Evolutionary conservation across 2,888 invertebrate species (phyloP).

Genomic region (Antheraea yamamai): DNA sequence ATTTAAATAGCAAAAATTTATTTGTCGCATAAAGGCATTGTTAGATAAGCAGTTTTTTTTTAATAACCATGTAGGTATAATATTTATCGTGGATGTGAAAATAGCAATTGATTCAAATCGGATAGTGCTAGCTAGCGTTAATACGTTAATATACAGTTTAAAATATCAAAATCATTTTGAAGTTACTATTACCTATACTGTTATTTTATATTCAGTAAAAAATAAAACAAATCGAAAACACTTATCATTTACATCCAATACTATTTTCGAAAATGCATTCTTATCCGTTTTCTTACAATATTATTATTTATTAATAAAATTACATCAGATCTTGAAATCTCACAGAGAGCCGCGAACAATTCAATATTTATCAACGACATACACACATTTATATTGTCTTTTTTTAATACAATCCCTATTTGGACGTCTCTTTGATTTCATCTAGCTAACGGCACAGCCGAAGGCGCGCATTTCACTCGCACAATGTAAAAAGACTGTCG

Average conservation of each 20-base stretch:
- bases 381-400: slow-evolving; percentile 71
- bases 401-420: slow-evolving; percentile 65
- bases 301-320: slow-evolving; percentile 12
- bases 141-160: too few species aligned
- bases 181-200: background rate
- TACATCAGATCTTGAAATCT: slow-evolving; percentile 19
- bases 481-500: background rate
- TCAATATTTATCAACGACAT: slow-evolving; percentile 39
- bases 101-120: background rate
- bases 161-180: too few species aligned
- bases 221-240: too few species aligned
- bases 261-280: background rate
- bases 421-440: slow-evolving; percentile 77
- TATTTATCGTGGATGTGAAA: background rate
- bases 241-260: background rate
- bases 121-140: too few species aligned
- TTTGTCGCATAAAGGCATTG: background rate
- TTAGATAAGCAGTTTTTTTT: background rate
- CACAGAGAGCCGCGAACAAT: slow-evolving; percentile 17
- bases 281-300: background rate
- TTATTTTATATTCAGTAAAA: background rate
- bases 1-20: background rate
- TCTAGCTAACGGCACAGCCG: slow-evolving; percentile 55
- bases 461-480: background rate
- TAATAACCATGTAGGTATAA: background rate